Base-by-base conservation (phyloP, 2,888 invertebrate species). In the Eristalis intricaria region DNA sequence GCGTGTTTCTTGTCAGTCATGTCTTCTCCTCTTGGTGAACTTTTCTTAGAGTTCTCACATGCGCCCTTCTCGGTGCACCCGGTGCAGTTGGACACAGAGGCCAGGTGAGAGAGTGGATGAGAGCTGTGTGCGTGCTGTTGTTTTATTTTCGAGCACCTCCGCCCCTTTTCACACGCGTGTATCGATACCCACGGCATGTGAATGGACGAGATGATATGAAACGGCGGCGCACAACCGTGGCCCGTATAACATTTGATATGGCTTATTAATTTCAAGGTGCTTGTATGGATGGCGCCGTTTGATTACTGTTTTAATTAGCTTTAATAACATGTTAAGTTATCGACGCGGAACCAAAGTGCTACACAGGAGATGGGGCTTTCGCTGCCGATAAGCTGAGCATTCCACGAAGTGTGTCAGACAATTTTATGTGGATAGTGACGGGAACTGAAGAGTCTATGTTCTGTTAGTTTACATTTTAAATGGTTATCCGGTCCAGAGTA, bases 191-290 rank as follows among this genome's bases (percentile, higher is more conserved):
- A 19, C 19, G 19, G 50, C 50, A 50, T 22, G 50, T 50, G 50
- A 50, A 50, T 50, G 50, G 19, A 50, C 50, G 50, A 19, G 50
- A 50, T 8, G 50, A n/a, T 19, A 50, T 19, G 50, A 50, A 50
- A 19, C 50, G 19, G 19, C n/a, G 50, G 19, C n/a, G 50, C n/a
- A 19, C 19, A 50, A 50, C 50, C 19, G 50, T 50, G 50, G n/a
- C 50, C 50, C 50, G 50, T 50, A 74, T 71, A 85, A 65, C 60
- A 69, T 74, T 85, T 85, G 79, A 73, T 66, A 85, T 70, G 81
- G 77, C 81, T 81, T 85, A 81, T 85, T 85, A 77, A 78, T 81
- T 81, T 81, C 85, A 85, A 85, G 85, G 81, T 85, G 77, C 81
- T 81, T 38, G 65, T 61, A 77, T 77, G 81, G 85, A 85, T 85